These are phyloP conservation scores for Brachionus koreanus DNA, from an alignment of 1,140 invertebrate genomes.

Conservation along the genomic window DNA sequence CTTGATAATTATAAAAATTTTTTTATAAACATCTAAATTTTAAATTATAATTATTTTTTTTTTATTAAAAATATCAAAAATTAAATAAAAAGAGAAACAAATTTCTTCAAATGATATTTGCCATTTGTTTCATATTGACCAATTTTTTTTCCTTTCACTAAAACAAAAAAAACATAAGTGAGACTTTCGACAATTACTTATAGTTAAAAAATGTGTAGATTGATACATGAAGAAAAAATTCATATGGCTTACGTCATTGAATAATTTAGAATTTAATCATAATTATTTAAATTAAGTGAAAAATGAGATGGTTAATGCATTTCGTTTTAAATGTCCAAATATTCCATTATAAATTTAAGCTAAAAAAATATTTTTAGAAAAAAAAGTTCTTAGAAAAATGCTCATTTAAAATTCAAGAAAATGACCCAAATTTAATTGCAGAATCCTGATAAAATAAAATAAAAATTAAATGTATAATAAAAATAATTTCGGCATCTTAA, in stretches of 20 bases:
- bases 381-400: background rate
- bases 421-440: background rate
- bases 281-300: background rate
- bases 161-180: background rate
- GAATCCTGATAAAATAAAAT: background rate
- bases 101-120: background rate
- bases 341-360: too few species aligned
- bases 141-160: background rate
- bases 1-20: background rate
- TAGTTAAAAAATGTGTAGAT: background rate
- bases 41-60: background rate
- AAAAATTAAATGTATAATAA: background rate
- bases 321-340: too few species aligned
- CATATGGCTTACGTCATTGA: background rate
- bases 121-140: background rate
- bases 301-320: background rate
- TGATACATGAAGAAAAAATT: background rate
- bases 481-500: background rate
- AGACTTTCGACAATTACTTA: conserved; percentile 6
- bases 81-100: background rate
- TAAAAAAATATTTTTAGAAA: background rate
- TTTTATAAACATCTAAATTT: background rate
- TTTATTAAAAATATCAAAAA: background rate
- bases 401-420: background rate
- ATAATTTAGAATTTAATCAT: background rate